Conservation (phyloP, 1,140 invertebrate species). For the Cepaea nemoralis region DNA sequence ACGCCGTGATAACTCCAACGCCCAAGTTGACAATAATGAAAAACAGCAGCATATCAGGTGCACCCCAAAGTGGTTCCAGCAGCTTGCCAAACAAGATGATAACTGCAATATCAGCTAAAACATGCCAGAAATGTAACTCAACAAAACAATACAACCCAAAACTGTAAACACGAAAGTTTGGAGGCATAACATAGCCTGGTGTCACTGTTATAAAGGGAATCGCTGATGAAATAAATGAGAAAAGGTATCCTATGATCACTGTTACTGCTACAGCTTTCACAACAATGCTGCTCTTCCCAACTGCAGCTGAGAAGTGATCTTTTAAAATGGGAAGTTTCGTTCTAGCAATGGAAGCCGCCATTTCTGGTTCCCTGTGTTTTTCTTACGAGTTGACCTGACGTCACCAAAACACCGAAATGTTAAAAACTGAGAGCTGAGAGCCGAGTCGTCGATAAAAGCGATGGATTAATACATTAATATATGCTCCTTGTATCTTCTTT, state of each 20-base stretch:
- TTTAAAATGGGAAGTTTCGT: slow-evolving; percentile 56
- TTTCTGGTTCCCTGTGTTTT: slow-evolving; percentile 64
- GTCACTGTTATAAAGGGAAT: slow-evolving; percentile 86
- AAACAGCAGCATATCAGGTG: slow-evolving; percentile 94
- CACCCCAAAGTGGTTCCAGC: slow-evolving; percentile 96
- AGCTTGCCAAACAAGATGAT: slow-evolving; percentile 94
- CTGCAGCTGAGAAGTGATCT: slow-evolving; percentile 66
- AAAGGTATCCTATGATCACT: slow-evolving; percentile 87
- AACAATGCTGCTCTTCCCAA: slow-evolving; percentile 77
- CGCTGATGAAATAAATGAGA: slow-evolving; percentile 81
- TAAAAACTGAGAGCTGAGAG: no score
- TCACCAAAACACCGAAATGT: no score
- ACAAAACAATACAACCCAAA: slow-evolving; percentile 93
- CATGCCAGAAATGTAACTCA: slow-evolving; percentile 94
- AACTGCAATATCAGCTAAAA: slow-evolving; percentile 89
- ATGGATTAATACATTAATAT: no score
- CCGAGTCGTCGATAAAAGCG: no score
- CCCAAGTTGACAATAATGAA: slow-evolving; percentile 91
- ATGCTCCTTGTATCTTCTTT: no score
- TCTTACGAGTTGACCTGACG: slow-evolving; percentile 30
- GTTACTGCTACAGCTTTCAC: slow-evolving; percentile 90
- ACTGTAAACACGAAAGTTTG: slow-evolving; percentile 94
- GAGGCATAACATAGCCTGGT: slow-evolving; percentile 91
- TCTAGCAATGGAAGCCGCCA: slow-evolving; percentile 66
- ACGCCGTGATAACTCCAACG: slow-evolving; percentile 85